Evolutionary conservation across 2,113 vertebrate genomes (phyloP), one percentile per base, ranked within the genome.

Genomic region (Scophthalmus maximus): DNA sequence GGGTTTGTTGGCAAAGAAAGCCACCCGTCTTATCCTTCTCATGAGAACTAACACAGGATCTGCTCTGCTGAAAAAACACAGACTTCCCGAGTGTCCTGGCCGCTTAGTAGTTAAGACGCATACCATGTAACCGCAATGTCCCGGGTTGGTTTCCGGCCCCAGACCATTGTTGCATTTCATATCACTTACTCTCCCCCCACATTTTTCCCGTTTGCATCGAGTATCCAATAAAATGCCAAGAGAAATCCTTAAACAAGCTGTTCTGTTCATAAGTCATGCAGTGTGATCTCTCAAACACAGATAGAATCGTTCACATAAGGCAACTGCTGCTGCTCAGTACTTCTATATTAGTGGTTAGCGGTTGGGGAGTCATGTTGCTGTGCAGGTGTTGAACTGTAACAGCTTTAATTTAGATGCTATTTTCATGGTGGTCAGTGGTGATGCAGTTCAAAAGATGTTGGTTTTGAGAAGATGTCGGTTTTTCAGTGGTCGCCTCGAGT

Each of bases 81-180:
- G 9, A 50, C 68, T 61, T 57, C 63, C 63, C 65, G 22, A 17
- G 5, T 30, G 14, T 60, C 17, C 32, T 34, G 11, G 6, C 57
- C 23, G 32, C 26, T 5, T 23, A 1, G 55, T n/a, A 57, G 56
- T 81, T 57, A 18, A 27, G 12, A n/a, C 1, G 0, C 62, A 38
- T 36, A 26, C 46, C 62, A 64, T 51, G 11, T 11, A 64, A 51
- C 62, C 44, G 5, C 78, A 76, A 23, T 22, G 64, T 60, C 29
- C 3, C 18, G 1, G 6, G 11, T 61, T 44, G 0, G 5, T 50
- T 76, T 56, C 55, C 25, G 4, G 26, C 56, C 44, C 8, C 8
- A 0, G 36, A 22, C 3, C 1, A 30, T 53, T 60, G 27, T 44
- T 38, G 8, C 9, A 23, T 60, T 60, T 56, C 10, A 44, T 6